Percentiles rank a stretch among this genome's conserved stretches.
phyloP scores from a whole-genome alignment of 1,140 invertebrate species.

The Bradynema listronoti region DNA sequence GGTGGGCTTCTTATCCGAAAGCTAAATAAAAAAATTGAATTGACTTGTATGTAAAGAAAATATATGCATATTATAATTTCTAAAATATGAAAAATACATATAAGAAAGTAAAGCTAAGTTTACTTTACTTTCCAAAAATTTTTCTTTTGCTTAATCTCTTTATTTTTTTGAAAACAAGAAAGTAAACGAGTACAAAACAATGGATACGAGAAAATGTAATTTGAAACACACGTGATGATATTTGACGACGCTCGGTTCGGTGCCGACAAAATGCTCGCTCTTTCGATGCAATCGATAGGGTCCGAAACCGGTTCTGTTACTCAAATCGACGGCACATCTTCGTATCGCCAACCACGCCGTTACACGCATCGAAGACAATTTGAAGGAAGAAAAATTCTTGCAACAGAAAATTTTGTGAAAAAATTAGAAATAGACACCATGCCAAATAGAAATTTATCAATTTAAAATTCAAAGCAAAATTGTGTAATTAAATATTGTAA shows the following conservation, averaged over 20 bases:
- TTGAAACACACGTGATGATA: slow-evolving; percentile 40
- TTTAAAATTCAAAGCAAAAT: too few relatives aligned
- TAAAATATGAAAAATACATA: too few relatives aligned
- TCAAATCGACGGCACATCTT: too few relatives aligned
- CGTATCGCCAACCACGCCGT: too few relatives aligned
- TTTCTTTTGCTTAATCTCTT: background rate
- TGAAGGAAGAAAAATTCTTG: too few relatives aligned
- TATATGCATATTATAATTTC: background rate
- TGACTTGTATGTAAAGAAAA: slow-evolving; percentile 12
- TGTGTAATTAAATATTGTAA: too few relatives aligned
- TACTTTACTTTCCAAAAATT: background rate
- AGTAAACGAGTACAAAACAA: background rate
- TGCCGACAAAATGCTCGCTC: slow-evolving; percentile 55
- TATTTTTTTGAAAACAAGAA: background rate
- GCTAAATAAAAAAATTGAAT: slow-evolving; percentile 39
- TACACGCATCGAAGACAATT: too few relatives aligned
- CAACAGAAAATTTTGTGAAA: too few relatives aligned
- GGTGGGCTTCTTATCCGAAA: slow-evolving; percentile 51
- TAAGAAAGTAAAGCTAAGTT: too few relatives aligned
- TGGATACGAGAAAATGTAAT: background rate
- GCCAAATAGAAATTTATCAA: too few relatives aligned
- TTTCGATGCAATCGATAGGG: slow-evolving; percentile 50
- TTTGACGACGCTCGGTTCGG: slow-evolving; percentile 51
- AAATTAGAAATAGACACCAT: too few relatives aligned
- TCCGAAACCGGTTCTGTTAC: too few relatives aligned